phyloP scores from a whole-genome alignment of 2,888 invertebrate species.

The Caenorhabditis becei region DNA sequence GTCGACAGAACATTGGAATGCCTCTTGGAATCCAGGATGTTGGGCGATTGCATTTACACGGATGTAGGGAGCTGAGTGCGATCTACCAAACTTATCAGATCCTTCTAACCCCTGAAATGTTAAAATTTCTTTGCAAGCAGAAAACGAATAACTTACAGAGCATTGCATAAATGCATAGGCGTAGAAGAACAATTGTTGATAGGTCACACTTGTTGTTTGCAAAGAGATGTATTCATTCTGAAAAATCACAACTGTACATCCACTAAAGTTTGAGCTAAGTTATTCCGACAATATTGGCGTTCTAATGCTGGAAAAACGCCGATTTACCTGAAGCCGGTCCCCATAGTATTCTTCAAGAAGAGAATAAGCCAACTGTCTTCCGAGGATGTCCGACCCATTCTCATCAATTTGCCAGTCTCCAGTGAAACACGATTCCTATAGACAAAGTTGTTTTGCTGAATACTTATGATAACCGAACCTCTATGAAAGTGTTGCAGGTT shows the following conservation, averaged over 20 bases:
- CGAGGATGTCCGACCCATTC: constrained; percentile 32
- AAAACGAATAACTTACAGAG: neutral
- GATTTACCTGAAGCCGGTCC: neutral
- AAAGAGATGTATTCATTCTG: neutral
- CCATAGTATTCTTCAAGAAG: constrained; percentile 3
- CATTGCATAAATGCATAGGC: constrained; percentile 3
- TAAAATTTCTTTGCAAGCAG: neutral
- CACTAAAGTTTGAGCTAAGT: neutral
- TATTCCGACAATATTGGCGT: neutral
- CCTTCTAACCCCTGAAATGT: neutral
- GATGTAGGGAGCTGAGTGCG: neutral
- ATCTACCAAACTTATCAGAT: neutral
- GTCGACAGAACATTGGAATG: constrained; percentile 12
- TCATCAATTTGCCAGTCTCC: constrained; percentile 24
- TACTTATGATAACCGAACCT: neutral
- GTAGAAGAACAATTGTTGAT: constrained; percentile 16
- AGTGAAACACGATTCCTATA: neutral
- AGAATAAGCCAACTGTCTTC: constrained; percentile 22
- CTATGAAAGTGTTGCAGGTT: constrained; percentile 19
- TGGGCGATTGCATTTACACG: constrained; percentile 5
- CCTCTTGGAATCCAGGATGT: constrained; percentile 13
- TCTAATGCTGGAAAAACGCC: no score
- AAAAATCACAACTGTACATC: neutral
- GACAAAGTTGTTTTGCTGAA: neutral
- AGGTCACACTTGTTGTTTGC: neutral